phyloP scores from a whole-genome alignment of 2,888 invertebrate genomes.

The Drosophila bunnanda region DNA sequence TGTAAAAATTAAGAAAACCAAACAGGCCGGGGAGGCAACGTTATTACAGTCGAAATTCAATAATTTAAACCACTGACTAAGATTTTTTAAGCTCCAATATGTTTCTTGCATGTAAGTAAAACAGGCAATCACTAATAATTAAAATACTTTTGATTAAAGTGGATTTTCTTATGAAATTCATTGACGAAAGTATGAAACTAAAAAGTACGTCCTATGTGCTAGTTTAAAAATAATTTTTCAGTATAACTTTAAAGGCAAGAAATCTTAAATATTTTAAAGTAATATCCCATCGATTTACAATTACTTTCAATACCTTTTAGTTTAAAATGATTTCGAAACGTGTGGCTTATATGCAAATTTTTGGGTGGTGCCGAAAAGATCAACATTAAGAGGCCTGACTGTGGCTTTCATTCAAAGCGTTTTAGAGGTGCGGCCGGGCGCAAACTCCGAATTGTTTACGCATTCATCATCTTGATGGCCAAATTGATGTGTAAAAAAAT shows the following conservation, averaged over 20 bases:
- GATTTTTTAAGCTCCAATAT: not conserved
- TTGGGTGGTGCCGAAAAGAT: not conserved
- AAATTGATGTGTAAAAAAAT: conserved; percentile 44
- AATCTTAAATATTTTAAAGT: not conserved
- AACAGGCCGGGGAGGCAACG: conserved; percentile 21
- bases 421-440: conserved; percentile 59
- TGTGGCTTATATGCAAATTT: not conserved
- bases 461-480: conserved; percentile 40
- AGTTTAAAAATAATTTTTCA: too few species aligned
- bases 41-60: conserved; percentile 35
- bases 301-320: not conserved
- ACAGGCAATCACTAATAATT: not conserved
- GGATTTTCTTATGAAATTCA: not conserved
- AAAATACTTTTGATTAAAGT: not conserved
- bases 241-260: not conserved
- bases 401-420: conserved; percentile 34
- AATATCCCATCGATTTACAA: not conserved
- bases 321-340: not conserved
- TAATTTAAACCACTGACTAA: not conserved
- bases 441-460: conserved; percentile 43
- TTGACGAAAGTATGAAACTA: not conserved
- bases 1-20: conserved; percentile 64
- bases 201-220: not conserved
- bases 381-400: not conserved
- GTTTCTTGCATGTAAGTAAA: not conserved